Conservation (phyloP, 2,113 vertebrate species). For the Plecotus auritus region DNA sequence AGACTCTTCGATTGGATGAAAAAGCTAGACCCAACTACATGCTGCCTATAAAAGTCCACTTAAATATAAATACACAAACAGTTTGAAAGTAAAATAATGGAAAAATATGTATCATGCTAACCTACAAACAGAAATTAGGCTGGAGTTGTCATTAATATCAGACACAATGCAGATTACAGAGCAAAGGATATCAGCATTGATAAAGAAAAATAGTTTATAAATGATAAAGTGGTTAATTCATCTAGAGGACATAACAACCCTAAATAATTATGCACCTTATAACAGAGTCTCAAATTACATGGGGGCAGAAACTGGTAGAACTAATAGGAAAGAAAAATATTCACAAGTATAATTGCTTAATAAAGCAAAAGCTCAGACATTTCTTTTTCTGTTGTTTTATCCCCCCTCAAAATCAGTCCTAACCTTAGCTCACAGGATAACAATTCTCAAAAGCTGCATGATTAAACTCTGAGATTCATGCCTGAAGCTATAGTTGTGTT, state of each 20-base stretch:
- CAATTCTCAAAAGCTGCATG: not conserved
- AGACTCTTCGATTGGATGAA: not conserved
- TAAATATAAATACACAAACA: not conserved
- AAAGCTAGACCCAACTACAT: not conserved
- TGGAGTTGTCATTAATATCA: not conserved
- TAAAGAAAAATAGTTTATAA: not conserved
- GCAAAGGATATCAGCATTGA: not conserved
- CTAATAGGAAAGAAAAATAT: not conserved
- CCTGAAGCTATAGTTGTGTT: not conserved
- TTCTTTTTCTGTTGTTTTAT: not conserved
- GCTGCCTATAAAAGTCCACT: not conserved
- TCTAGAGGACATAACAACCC: not conserved
- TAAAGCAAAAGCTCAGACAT: not conserved
- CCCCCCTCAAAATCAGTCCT: not conserved
- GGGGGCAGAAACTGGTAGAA: not conserved
- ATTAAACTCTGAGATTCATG: not conserved
- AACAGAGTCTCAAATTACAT: not conserved
- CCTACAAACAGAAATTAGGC: not conserved
- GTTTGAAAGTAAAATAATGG: not conserved
- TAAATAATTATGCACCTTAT: not conserved
- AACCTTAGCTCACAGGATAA: not conserved
- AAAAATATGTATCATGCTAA: not conserved
- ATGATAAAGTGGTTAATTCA: not conserved
- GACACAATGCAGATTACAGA: not conserved
- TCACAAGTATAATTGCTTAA: not conserved